A percentile compares a stretch with the other conserved stretches of the same genome.
phyloP scores from a whole-genome alignment of 2,113 vertebrate species.

The Hydrolagus affinis region DNA sequence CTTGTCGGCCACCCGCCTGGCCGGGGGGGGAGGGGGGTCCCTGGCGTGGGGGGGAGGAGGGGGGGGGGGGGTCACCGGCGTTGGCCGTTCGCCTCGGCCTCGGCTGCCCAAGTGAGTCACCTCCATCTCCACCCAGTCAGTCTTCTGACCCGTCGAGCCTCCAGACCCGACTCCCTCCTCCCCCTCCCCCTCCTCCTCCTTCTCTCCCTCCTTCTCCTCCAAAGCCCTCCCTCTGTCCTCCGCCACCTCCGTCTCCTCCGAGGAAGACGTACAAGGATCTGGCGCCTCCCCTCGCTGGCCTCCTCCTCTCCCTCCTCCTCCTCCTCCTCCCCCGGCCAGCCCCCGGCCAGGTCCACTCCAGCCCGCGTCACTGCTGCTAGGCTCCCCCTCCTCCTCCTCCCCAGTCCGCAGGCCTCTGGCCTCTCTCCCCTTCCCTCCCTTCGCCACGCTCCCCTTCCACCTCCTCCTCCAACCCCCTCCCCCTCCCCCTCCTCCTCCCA shows the following conservation, averaged over 20 bases:
- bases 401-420: too few species aligned
- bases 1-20: conserved; percentile 61
- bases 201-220: neutral
- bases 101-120: neutral
- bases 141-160: neutral
- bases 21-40: conserved; percentile 35
- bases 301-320: neutral
- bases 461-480: neutral
- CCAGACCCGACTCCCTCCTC: neutral
- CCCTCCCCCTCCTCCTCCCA: neutral
- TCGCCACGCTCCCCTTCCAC: neutral
- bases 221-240: neutral
- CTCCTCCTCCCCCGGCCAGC: neutral
- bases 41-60: conserved; percentile 36
- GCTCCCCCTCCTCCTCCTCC: neutral
- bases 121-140: neutral
- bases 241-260: neutral
- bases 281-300: neutral
- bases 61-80: conserved; percentile 40
- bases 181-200: neutral
- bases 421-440: neutral
- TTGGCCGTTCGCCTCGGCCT: neutral
- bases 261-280: too few species aligned
- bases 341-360: neutral
- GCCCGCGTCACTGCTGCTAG: neutral